A percentile compares a stretch with the other conserved stretches of the same genome.
Evolutionary conservation across 2,113 vertebrate species (phyloP).

Genomic region (Neofelis nebulosa): DNA sequence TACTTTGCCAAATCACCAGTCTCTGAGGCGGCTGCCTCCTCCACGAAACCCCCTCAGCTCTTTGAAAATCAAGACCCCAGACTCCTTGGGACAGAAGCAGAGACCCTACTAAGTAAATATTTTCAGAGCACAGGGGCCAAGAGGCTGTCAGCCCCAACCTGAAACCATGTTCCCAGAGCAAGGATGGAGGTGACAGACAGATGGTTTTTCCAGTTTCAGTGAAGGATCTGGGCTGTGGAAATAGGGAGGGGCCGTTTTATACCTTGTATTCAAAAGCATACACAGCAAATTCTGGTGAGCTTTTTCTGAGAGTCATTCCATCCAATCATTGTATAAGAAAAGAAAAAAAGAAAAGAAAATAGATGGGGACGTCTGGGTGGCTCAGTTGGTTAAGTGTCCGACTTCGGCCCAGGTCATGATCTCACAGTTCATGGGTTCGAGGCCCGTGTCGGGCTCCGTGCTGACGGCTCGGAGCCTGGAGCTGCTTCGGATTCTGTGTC

Average conservation of each 20-base stretch:
- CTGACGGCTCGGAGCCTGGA: no score
- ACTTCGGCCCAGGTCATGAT: no score
- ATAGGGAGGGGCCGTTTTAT: background rate
- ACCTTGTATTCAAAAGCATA: background rate
- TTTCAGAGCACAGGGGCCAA: background rate
- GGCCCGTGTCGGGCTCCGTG: no score
- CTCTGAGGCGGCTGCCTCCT: background rate
- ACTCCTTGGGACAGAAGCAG: background rate
- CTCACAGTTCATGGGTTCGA: no score
- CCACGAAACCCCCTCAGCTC: background rate
- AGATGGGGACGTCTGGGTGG: no score
- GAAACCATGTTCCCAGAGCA: background rate
- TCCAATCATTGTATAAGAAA: background rate
- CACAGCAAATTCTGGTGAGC: background rate
- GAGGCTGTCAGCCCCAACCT: background rate
- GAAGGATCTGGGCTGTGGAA: background rate
- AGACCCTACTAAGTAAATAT: background rate
- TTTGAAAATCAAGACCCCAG: background rate
- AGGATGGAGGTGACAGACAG: background rate
- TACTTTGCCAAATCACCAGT: background rate
- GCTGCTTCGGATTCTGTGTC: no score
- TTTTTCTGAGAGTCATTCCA: background rate
- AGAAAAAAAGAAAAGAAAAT: background rate
- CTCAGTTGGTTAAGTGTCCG: no score
- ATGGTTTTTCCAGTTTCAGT: background rate